Percentiles rank a stretch among this genome's conserved stretches.
phyloP scores from a whole-genome alignment of 2,888 invertebrate genomes.

The Lochmaea crataegi region DNA sequence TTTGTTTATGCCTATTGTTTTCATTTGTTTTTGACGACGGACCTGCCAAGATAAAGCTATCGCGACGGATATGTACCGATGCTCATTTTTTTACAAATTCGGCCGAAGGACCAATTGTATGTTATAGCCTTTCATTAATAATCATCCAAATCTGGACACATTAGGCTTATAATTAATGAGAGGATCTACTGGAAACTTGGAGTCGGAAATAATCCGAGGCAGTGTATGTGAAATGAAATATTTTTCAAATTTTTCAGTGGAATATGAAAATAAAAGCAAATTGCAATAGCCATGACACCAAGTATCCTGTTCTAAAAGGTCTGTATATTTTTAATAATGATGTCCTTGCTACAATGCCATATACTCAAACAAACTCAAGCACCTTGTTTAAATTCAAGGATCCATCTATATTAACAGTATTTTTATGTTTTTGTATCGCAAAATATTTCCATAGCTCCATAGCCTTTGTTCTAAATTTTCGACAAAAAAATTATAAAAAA shows the following conservation, averaged over 20 bases:
- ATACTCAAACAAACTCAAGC: too few relatives aligned
- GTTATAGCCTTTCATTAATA: background rate
- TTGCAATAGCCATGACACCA: too few relatives aligned
- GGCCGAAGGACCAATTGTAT: slow-evolving; percentile 3
- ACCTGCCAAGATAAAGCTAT: slow-evolving; percentile 54
- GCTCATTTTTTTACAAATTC: slow-evolving; percentile 41
- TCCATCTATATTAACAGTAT: too few relatives aligned
- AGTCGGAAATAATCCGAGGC: background rate
- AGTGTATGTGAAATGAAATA: background rate
- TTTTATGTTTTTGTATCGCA: too few relatives aligned
- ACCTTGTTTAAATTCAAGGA: too few relatives aligned
- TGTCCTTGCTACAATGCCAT: too few relatives aligned
- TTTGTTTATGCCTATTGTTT: slow-evolving; percentile 62
- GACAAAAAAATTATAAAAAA: too few relatives aligned
- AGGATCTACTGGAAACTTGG: background rate
- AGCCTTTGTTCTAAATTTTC: too few relatives aligned
- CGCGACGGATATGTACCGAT: slow-evolving; percentile 39
- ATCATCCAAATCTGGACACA: background rate
- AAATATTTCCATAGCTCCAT: too few relatives aligned
- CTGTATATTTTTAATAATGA: too few relatives aligned
- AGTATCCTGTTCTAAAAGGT: too few relatives aligned
- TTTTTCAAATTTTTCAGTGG: background rate
- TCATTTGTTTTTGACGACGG: slow-evolving; percentile 56
- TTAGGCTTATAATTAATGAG: background rate
- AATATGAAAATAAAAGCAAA: too few relatives aligned